Evolutionary conservation across 2,888 invertebrate genomes (phyloP), one percentile per base, ranked within the genome.

Genomic region (Venusia cambrica): DNA sequence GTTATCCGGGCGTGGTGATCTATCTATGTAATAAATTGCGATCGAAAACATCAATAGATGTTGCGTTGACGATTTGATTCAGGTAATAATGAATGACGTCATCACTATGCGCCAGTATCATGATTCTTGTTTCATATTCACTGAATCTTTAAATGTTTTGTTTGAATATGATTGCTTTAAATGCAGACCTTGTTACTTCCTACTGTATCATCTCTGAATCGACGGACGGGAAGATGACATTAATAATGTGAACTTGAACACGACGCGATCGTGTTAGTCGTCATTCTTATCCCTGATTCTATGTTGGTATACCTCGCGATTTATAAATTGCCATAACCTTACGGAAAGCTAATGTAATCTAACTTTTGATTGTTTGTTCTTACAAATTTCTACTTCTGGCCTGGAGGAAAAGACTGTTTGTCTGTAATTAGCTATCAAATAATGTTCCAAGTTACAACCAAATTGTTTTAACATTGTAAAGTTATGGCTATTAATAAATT

Each of bases 221-320:
- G 16, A 32, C 20, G 13, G 20, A 20, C 34, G 38, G 38, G 36
- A 48, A 41, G 38, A 41, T 42, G 42, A 39, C 12, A 34, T 38
- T 18, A 31, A 34, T 31, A 34, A 28, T 32, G 19, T 26, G 15
- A 12, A 29, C 18, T 32, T 29, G 15, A 15, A 5, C 14, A 18
- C 11, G 13, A 15, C 17, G 3, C 9, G n/a, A 16, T 12, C 12
- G 11, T 21, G 8, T n/a, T 19, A 11, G 34, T 34, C 34, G 27
- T 30, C 30, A 26, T 32, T 15, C 18, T 34, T 25, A 18, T 6
- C n/a, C 6, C 8, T 12, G 8, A 14, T 21, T 21, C 20, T 19
- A 13, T 33, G 15, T 33, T 12, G 3, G 12, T 6, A 8, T 31
- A 2, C 9, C 5, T 13, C n/a, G n/a, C n/a, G 10, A n/a, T 8